Base-by-base conservation (phyloP, 2,113 vertebrate genomes). In the Anoplopoma fimbria region DNA sequence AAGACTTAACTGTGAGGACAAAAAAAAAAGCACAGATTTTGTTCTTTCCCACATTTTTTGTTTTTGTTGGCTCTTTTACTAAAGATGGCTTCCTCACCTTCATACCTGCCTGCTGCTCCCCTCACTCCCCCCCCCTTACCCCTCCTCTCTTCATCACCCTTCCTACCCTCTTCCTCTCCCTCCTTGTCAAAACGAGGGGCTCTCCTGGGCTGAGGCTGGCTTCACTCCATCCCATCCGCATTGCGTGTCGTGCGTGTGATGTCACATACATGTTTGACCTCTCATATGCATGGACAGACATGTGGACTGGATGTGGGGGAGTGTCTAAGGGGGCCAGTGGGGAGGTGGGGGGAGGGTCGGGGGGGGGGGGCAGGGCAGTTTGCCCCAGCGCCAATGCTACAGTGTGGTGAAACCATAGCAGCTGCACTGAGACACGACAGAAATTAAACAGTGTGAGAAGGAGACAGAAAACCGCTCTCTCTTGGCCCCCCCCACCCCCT, bases 211-310 rank as follows among this genome's bases (percentile, higher is more conserved):
- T 89, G 85, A 91, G 87, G 93, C 94, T 94, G 93, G 88, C 92
- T 95, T 95, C 91, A 94, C 94, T 94, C 87, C 95, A 96, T 95
- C 93, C 93, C 95, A 96, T 95, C 90, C 81, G 86, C 92, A 94
- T 94, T 93, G 91, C 83, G 92, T 94, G 92, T 95, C 93, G 84
- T 95, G 93, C 90, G 93, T 95, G 94, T 95, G 94, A 95, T 92
- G 95, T 95, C 94, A 94, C 95, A 88, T 94, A 89, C 88, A 88
- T 95, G 91, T 95, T 93, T 93, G 94, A 94, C 93, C 89, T 94
- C 92, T 95, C 95, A 95, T 94, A 87, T 95, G 95, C 95, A 95
- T 95, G 95, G 92, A 94, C 94, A 90, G 91, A 95, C 91, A 89
- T 94, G 94, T 94, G 93, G 94, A 93, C 91, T 89, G 93, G 93